Evolutionary conservation across 2,888 invertebrate species (phyloP).

Genomic region (Habrosyne pyritoides): DNA sequence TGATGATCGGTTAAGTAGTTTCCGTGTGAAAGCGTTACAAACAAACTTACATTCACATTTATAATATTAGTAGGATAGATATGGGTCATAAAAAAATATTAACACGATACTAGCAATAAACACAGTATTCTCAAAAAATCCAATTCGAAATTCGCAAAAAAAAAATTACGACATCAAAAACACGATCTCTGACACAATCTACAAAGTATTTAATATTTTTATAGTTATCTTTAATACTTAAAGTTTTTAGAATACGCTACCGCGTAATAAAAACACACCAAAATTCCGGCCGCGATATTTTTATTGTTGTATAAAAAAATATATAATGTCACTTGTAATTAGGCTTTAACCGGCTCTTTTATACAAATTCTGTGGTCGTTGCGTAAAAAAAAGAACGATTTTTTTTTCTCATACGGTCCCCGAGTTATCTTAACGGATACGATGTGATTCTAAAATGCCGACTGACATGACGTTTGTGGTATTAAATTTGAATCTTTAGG

Average conservation of each 20-base stretch:
- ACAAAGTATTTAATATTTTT: not conserved
- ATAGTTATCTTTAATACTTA: not conserved
- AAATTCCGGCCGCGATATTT: slow-evolving; percentile 24
- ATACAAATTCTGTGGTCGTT: slow-evolving; percentile 48
- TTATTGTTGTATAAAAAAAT: slow-evolving; percentile 30
- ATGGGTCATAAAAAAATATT: too few species aligned
- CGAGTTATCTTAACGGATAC: slow-evolving; percentile 28
- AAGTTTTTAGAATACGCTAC: slow-evolving; percentile 23
- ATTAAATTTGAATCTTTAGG: slow-evolving; percentile 24
- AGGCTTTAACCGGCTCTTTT: slow-evolving; percentile 45
- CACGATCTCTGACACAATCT: slow-evolving; percentile 4
- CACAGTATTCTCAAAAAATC: too few species aligned
- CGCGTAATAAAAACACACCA: slow-evolving; percentile 24
- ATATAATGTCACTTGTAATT: slow-evolving; percentile 43
- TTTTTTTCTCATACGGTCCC: slow-evolving; percentile 13
- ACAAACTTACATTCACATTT: too few species aligned
- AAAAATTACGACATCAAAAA: not conserved
- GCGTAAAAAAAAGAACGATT: slow-evolving; percentile 29
- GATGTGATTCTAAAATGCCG: slow-evolving; percentile 15
- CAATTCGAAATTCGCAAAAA: not conserved
- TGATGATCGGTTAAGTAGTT: too few species aligned
- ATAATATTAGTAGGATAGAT: too few species aligned
- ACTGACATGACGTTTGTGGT: slow-evolving; percentile 21
- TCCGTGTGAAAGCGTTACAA: too few species aligned
- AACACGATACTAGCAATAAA: too few species aligned